These are phyloP conservation scores for Muscicapa striata DNA, from an alignment of 2,797 vertebrate species.

Conservation along the genomic window DNA sequence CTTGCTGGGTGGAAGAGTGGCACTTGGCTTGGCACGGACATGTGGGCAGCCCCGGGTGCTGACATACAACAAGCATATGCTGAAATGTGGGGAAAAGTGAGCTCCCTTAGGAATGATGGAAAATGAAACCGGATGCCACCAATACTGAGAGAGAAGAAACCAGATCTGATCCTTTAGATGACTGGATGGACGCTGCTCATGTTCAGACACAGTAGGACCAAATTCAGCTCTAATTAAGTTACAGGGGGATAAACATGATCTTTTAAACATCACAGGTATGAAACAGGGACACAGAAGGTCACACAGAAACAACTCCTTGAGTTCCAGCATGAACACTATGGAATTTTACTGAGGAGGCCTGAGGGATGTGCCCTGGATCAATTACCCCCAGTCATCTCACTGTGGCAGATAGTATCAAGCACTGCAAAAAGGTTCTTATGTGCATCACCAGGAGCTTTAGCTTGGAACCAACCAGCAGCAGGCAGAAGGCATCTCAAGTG, in stretches of 20 bases:
- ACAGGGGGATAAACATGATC: constrained; percentile 44
- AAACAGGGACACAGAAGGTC: constrained; percentile 20
- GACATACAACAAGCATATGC: not conserved
- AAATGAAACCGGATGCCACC: constrained; percentile 61
- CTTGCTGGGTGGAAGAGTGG: not conserved
- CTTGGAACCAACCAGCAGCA: not conserved
- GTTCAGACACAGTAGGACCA: constrained; percentile 36
- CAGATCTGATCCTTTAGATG: constrained; percentile 57
- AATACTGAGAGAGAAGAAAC: constrained; percentile 47
- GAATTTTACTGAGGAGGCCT: not conserved
- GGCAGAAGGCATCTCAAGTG: not conserved
- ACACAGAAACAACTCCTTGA: not conserved
- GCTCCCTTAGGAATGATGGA: constrained; percentile 43
- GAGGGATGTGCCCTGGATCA: not conserved
- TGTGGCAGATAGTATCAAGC: not conserved
- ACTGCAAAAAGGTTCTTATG: not conserved
- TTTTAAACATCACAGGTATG: constrained; percentile 41
- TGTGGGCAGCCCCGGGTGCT: not conserved
- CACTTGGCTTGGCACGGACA: not conserved
- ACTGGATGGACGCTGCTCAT: constrained; percentile 49
- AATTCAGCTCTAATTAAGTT: constrained; percentile 63
- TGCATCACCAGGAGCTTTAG: not conserved
- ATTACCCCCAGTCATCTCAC: not conserved
- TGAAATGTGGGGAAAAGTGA: constrained; percentile 57
- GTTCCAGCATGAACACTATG: not conserved